A percentile compares a stretch with the other conserved stretches of the same genome.
These are phyloP conservation scores for Ariolimax columbianus DNA, from an alignment of 2,888 invertebrate species.

Conservation along the genomic window DNA sequence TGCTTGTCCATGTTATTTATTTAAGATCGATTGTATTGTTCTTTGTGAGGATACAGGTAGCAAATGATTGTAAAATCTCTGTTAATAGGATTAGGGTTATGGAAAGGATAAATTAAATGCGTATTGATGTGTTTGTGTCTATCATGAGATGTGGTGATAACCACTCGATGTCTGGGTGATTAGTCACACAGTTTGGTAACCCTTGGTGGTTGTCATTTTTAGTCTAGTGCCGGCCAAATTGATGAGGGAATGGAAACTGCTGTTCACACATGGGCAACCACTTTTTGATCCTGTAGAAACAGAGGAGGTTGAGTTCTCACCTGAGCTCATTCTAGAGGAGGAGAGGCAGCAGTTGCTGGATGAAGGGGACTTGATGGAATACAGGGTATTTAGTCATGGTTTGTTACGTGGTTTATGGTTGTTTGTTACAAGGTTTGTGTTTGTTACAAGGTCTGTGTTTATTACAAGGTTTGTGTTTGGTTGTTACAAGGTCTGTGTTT, in stretches of 20 bases:
- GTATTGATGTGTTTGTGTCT: neutral
- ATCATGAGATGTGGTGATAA: neutral
- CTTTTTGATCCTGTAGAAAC: slow-evolving; percentile 67
- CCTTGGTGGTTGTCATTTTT: neutral
- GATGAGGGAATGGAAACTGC: slow-evolving; percentile 76
- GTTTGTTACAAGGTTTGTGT: neutral
- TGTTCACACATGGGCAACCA: slow-evolving; percentile 76
- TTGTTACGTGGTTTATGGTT: neutral
- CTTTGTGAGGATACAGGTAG: too few relatives aligned
- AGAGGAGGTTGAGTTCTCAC: slow-evolving; percentile 64
- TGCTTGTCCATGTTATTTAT: too few relatives aligned
- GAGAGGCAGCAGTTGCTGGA: slow-evolving; percentile 75
- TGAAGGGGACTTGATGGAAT: slow-evolving; percentile 77
- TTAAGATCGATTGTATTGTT: too few relatives aligned
- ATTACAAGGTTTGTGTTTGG: too few relatives aligned
- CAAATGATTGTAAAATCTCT: too few relatives aligned
- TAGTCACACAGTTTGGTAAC: neutral
- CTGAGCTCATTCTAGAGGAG: slow-evolving; percentile 75
- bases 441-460: neutral
- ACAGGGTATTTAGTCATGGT: slow-evolving; percentile 68
- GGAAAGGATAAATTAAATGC: neutral
- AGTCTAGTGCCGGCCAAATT: slow-evolving; percentile 77
- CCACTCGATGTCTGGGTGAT: neutral
- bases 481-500: too few relatives aligned
- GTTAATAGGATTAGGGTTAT: too few relatives aligned